Evolutionary conservation across 2,113 vertebrate species (phyloP).

Genomic region (Corythoichthys haematopterus): DNA sequence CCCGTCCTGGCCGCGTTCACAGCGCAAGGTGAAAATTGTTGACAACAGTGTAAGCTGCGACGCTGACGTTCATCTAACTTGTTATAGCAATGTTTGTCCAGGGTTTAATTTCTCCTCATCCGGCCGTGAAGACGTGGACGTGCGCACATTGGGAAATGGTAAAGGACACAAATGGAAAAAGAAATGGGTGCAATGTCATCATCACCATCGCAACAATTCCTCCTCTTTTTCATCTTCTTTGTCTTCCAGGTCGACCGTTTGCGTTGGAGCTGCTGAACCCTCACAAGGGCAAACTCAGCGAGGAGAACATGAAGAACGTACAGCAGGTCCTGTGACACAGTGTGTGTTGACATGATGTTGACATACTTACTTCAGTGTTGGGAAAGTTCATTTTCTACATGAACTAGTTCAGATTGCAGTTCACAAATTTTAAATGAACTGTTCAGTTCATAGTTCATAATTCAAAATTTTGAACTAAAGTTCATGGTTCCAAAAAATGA

Average conservation of each 20-base stretch:
- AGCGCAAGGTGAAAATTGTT: slow-evolving; percentile 74
- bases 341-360: not conserved
- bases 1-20: slow-evolving; percentile 82
- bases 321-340: slow-evolving; percentile 79
- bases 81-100: slow-evolving; percentile 28
- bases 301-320: slow-evolving; percentile 78
- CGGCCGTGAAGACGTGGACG: slow-evolving; percentile 95
- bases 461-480: too few species aligned
- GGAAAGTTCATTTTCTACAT: too few species aligned
- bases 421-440: too few species aligned
- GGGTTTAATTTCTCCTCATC: slow-evolving; percentile 98
- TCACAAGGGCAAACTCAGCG: slow-evolving; percentile 73
- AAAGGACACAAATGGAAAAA: slow-evolving; percentile 29
- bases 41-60: not conserved
- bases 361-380: not conserved
- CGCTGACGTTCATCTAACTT: not conserved
- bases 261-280: slow-evolving; percentile 93
- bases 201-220: too few species aligned
- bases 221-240: not conserved
- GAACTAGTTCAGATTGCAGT: too few species aligned
- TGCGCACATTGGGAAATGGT: slow-evolving; percentile 95
- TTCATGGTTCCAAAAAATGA: too few species aligned
- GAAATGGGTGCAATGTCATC: not conserved
- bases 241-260: slow-evolving; percentile 87
- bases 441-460: too few species aligned